phyloP scores from a whole-genome alignment of 2,113 vertebrate species.

The Protobothrops mucrosquamatus region DNA sequence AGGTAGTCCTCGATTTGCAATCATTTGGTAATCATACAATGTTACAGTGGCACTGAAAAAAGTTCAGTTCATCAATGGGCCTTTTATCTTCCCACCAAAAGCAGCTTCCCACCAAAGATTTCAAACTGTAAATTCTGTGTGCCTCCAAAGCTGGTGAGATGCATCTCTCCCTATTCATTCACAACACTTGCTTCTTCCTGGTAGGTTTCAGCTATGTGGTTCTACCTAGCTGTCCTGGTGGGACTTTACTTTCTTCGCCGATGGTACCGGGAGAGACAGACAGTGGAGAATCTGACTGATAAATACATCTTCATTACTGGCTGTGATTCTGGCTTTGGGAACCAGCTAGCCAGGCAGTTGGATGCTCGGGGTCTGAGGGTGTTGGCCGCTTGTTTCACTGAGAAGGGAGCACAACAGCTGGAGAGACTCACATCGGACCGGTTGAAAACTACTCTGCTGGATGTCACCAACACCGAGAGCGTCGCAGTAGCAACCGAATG shows the following conservation, averaged over 20 bases:
- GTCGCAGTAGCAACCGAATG: slow-evolving; percentile 65
- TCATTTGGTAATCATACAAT: not conserved
- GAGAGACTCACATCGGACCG: slow-evolving; percentile 60
- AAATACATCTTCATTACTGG: slow-evolving; percentile 80
- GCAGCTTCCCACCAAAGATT: not conserved
- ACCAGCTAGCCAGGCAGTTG: slow-evolving; percentile 75
- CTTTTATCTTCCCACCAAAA: not conserved
- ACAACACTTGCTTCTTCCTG: not conserved
- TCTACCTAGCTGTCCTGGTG: slow-evolving; percentile 29
- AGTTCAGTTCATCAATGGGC: not conserved
- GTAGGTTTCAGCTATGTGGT: slow-evolving; percentile 39
- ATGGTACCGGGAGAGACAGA: slow-evolving; percentile 61
- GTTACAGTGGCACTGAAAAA: not conserved
- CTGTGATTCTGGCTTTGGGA: slow-evolving; percentile 86
- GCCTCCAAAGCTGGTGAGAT: not conserved
- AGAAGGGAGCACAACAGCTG: slow-evolving; percentile 73
- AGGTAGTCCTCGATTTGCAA: not conserved
- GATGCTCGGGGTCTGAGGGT: slow-evolving; percentile 73
- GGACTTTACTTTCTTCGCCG: slow-evolving; percentile 55
- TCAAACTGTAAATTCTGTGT: not conserved
- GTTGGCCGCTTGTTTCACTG: slow-evolving; percentile 76
- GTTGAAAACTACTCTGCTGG: slow-evolving; percentile 74
- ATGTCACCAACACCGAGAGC: slow-evolving; percentile 75
- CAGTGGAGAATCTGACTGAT: slow-evolving; percentile 47
- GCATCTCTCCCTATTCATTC: not conserved